Conservation (phyloP, 2,888 invertebrate species). For the Theodoxus fluviatilis region DNA sequence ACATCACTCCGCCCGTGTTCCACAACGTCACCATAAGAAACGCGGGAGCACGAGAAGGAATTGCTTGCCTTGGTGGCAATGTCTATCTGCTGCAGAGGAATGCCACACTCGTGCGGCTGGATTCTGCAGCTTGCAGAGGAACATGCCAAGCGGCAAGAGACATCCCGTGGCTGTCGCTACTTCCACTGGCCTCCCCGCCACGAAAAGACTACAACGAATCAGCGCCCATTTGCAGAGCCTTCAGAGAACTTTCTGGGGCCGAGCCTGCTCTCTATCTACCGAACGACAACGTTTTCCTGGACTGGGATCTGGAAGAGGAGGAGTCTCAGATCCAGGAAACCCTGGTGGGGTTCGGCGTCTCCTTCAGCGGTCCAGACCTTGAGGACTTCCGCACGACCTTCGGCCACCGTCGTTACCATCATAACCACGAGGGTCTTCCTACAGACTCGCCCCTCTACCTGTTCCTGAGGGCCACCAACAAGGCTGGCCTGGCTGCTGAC, state of each 20-base stretch:
- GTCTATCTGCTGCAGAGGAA: slow-evolving; percentile 32
- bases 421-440: slow-evolving; percentile 33
- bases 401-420: slow-evolving; percentile 28
- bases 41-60: slow-evolving; percentile 28
- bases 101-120: slow-evolving; percentile 18
- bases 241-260: slow-evolving; percentile 24
- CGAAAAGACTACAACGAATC: too few relatives aligned
- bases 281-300: slow-evolving; percentile 33
- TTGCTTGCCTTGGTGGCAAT: slow-evolving; percentile 31
- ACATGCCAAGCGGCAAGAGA: too few relatives aligned
- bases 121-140: neutral
- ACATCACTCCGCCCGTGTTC: slow-evolving; percentile 35
- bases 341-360: slow-evolving; percentile 35
- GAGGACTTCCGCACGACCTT: slow-evolving; percentile 32
- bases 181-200: too few relatives aligned
- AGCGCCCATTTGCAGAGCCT: too few relatives aligned
- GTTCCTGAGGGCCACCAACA: slow-evolving; percentile 36
- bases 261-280: slow-evolving; percentile 33
- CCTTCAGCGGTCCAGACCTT: slow-evolving; percentile 28
- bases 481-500: slow-evolving; percentile 32
- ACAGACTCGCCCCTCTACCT: slow-evolving; percentile 32
- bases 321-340: slow-evolving; percentile 39
- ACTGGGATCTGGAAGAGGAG: slow-evolving; percentile 34
- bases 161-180: too few relatives aligned
- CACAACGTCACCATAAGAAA: slow-evolving; percentile 32